These are phyloP conservation scores for Myotis brandtii DNA, from an alignment of 2,113 vertebrate species.

Conservation along the genomic window DNA sequence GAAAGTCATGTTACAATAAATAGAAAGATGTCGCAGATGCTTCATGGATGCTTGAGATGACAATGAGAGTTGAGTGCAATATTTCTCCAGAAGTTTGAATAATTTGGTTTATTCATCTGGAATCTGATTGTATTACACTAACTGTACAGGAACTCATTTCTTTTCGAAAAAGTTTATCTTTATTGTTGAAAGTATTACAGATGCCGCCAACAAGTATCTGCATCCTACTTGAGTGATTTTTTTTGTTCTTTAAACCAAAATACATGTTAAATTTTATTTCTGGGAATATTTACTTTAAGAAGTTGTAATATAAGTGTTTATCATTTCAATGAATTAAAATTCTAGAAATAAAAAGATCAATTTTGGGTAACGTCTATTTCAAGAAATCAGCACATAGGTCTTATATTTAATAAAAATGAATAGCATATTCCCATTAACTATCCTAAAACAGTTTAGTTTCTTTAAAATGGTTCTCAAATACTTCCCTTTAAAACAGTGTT, in stretches of 20 bases:
- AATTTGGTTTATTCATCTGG: not conserved
- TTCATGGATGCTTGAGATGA: not conserved
- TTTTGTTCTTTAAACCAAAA: not conserved
- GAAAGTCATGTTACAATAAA: not conserved
- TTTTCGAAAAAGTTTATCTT: too few relatives aligned
- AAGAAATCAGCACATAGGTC: not conserved
- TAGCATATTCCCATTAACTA: not conserved
- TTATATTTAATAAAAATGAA: constrained; percentile 34
- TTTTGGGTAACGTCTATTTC: not conserved
- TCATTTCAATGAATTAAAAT: not conserved
- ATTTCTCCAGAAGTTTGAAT: not conserved
- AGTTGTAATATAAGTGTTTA: not conserved
- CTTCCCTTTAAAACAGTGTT: not conserved
- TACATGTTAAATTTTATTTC: not conserved
- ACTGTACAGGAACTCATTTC: not conserved
- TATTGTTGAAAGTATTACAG: too few relatives aligned
- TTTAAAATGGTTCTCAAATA: not conserved
- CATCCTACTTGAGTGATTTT: not conserved
- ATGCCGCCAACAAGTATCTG: not conserved
- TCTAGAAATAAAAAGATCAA: not conserved
- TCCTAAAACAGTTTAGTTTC: not conserved
- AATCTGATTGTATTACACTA: not conserved
- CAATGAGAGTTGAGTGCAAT: not conserved
- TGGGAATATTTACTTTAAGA: not conserved
- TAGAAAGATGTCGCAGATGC: not conserved